Base-by-base conservation (phyloP, 2,113 vertebrate genomes). In the Scartelaos histophorus region DNA sequence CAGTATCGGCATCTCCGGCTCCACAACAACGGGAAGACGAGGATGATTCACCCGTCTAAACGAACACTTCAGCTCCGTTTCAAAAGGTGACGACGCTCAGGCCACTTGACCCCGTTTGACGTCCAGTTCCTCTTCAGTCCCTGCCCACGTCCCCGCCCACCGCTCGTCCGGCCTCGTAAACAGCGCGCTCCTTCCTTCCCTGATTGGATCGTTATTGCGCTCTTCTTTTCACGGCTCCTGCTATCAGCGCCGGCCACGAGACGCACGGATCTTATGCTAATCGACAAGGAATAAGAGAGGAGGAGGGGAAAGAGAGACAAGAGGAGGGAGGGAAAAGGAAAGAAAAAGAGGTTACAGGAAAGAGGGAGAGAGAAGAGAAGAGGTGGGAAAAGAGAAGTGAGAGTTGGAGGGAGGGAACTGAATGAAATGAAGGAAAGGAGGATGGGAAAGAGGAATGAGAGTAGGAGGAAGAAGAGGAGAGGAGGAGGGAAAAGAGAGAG, bases 321-420 rank as follows among this genome's bases (percentile, higher is more conserved):
- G 22, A 15, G 5, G 9, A 9, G 5, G 35, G 35, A 4, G 35
- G 9, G 35, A 0, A 7, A 9, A 7, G 5, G 35, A 7, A 4
- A 7, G 35, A 9, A 38, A 9, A 4, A 7, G 35, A 4, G 35
- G 35, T 4, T 3, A 38, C 5, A 7, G 35, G 35, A 9, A 38
- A 9, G 35, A 38, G 35, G 35, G 35, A 38, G 35, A 9, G 35
- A 4, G 9, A 67, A 45, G 79, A 4, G 66, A 79, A 38, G 54
- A 51, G 68, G 25, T 57, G 38, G 56, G 21, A 64, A 24, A 15
- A 58, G 46, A 65, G 22, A 53, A 57, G 73, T 38, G 29, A 24
- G 15, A 9, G 9, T 5, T 1, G 9, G 34, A 35, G 6, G 34
- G 34, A 6, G n/a, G n/a, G n/a, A n/a, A n/a, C n/a, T n/a, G 15